A percentile compares a stretch with the other conserved stretches of the same genome.
Evolutionary conservation across 2,797 vertebrate species (phyloP).

Genomic region (Pseudocheirus occidentalis): DNA sequence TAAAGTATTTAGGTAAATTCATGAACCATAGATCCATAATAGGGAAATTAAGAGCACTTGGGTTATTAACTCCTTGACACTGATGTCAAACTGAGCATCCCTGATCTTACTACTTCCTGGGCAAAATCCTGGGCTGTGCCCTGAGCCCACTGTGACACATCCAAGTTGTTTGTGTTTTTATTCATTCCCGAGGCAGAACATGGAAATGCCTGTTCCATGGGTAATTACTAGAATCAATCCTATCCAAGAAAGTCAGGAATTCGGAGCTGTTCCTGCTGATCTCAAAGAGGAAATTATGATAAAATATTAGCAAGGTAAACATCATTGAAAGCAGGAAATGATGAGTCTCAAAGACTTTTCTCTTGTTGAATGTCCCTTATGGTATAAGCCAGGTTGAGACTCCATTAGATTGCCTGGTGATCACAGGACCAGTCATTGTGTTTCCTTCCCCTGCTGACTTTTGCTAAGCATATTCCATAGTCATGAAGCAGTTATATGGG

Average conservation of each 20-base stretch:
- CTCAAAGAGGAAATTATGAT: constrained; percentile 25
- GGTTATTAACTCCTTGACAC: background rate
- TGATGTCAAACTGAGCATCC: background rate
- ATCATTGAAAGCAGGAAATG: constrained; percentile 34
- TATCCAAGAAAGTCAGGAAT: constrained; percentile 10
- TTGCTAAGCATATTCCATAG: background rate
- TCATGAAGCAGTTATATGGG: background rate
- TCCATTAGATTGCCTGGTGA: background rate
- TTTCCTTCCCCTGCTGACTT: constrained; percentile 32
- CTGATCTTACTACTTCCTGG: constrained; percentile 7
- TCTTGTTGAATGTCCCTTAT: constrained; percentile 19
- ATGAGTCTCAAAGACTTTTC: constrained; percentile 39
- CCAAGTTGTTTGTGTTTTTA: background rate
- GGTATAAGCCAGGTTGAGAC: constrained; percentile 21
- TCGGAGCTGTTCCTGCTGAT: constrained; percentile 4
- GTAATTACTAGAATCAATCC: constrained; percentile 44
- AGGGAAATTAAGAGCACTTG: background rate
- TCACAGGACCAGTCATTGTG: constrained; percentile 15
- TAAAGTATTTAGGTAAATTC: background rate
- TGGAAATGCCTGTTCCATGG: constrained; percentile 18
- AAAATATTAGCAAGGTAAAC: constrained; percentile 49
- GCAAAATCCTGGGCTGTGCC: background rate
- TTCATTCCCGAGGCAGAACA: background rate
- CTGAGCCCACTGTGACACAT: constrained; percentile 8
- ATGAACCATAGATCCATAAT: background rate